These are phyloP conservation scores for Eudasyphora cyanicolor DNA, from an alignment of 2,888 invertebrate genomes.

Conservation along the genomic window DNA sequence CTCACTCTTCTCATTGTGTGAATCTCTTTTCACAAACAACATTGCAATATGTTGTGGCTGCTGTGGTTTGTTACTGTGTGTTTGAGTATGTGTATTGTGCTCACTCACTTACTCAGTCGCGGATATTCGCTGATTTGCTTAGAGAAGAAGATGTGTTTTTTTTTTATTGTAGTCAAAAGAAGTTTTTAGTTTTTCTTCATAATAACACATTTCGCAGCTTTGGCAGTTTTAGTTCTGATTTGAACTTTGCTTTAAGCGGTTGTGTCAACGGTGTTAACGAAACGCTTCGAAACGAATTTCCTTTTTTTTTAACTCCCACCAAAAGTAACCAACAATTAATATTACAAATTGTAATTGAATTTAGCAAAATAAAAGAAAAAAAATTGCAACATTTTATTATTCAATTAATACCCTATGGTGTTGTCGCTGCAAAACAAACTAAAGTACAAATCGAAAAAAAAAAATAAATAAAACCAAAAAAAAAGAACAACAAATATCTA, in stretches of 20 bases:
- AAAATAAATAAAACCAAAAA: background rate
- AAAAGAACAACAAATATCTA: background rate
- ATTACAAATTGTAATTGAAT: constrained; percentile 2
- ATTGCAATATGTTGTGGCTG: constrained; percentile 34
- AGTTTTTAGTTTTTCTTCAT: constrained; percentile 59
- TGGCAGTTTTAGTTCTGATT: constrained; percentile 64
- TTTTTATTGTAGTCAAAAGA: constrained; percentile 49
- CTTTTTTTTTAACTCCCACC: background rate
- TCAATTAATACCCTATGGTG: constrained; percentile 5
- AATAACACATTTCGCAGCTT: constrained; percentile 59
- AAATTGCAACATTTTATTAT: constrained; percentile 1
- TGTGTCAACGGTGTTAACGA: constrained; percentile 52
- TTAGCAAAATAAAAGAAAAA: constrained; percentile 6
- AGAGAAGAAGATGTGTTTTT: constrained; percentile 35
- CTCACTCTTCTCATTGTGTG: background rate
- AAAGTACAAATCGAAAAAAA: background rate
- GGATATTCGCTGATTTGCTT: constrained; percentile 22
- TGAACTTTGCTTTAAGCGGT: constrained; percentile 65
- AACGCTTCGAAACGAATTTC: background rate
- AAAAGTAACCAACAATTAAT: constrained; percentile 25
- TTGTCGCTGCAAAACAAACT: background rate
- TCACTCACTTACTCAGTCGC: constrained; percentile 28
- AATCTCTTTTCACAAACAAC: background rate
- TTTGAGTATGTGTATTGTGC: background rate
- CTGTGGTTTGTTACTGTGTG: constrained; percentile 30